phyloP scores from a whole-genome alignment of 2,113 vertebrate species.

The Bettongia penicillata region DNA sequence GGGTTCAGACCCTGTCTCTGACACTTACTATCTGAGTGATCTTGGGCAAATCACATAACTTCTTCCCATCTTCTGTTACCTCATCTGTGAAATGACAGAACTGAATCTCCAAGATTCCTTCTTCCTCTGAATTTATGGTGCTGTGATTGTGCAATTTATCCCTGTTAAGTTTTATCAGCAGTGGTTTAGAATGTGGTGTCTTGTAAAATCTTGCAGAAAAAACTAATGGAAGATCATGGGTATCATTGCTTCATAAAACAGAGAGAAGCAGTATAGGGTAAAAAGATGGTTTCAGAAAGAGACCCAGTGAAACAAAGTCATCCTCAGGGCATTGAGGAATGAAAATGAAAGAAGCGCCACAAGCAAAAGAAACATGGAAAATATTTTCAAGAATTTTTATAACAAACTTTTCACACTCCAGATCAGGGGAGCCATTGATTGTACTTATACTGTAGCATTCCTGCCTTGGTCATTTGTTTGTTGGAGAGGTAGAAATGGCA shows the following conservation, averaged over 20 bases:
- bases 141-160: background rate
- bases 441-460: background rate
- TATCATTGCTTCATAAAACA: background rate
- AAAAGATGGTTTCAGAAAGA: background rate
- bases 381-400: background rate
- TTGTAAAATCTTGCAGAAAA: background rate
- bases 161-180: background rate
- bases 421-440: background rate
- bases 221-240: background rate
- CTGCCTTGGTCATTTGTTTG: background rate
- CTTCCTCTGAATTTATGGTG: background rate
- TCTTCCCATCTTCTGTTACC: background rate
- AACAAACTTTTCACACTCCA: background rate
- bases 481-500: background rate
- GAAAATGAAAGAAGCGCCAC: background rate
- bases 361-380: background rate
- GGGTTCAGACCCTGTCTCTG: background rate
- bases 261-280: background rate
- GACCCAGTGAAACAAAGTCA: background rate
- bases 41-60: background rate
- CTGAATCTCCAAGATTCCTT: background rate
- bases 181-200: background rate
- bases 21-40: background rate
- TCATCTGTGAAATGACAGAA: background rate
- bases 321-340: background rate